Evolutionary conservation across 1,140 invertebrate species (phyloP), one percentile per base, ranked within the genome.

Genomic region (Diploscapter pachys): DNA sequence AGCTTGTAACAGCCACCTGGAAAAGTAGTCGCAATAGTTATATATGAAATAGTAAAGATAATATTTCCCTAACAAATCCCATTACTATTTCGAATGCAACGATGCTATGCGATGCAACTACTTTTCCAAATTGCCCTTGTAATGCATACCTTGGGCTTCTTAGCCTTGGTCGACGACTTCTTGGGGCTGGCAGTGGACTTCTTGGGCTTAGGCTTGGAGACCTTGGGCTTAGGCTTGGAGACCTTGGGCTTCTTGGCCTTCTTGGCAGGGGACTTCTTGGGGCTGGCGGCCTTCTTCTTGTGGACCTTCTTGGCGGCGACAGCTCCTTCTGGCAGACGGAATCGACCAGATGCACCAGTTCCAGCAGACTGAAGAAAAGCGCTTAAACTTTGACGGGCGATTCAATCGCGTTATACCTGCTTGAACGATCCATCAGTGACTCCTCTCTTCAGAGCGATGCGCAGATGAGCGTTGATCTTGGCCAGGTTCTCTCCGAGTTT

Each of bases 321-420:
- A 31, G 80, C 63, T 54, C 77, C 72, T 50, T 80, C 80, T 50
- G 69, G 75, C 9, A 80, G 53, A 53, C 75, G 73, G 79, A 80
- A 80, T 57, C 73, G 68, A 61, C 79, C 79, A 8, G 73, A 72
- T 69, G 79, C 79, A 56, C 79, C 79, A 62, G 79, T 66, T n/a
- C 79, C 79, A 51, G 53, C 85, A 53, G 75, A 9, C 71, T 77
- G 76, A n/a, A 54, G 54, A 13, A 77, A 59, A 31, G 50, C 50
- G 13, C 71, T 71, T 31, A 0, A 31, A 31, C 1, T 31, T 31
- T 31, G 31, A 31, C 31, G 31, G 31, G 31, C 31, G 1, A 31
- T 1, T 31, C 31, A 1, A 31, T 31, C 31, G 31, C 31, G 31
- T 31, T 31, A 31, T 31, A 31, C 31, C 31, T 31, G 31, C 31